Percentiles rank a stretch among this genome's conserved stretches.
Evolutionary conservation across 2,113 vertebrate species (phyloP).

Genomic region (Rostratula benghalensis): DNA sequence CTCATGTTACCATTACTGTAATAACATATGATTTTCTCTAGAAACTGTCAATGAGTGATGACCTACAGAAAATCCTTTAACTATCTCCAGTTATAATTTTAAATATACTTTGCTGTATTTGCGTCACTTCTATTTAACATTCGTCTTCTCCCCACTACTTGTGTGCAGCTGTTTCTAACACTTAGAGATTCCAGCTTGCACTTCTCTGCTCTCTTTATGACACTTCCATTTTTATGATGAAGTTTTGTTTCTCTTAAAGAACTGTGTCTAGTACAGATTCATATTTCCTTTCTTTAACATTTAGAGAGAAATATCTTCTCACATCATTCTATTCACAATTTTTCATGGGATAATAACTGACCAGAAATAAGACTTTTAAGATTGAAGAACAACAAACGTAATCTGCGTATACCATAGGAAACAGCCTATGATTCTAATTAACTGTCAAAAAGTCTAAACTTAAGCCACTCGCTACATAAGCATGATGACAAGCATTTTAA

Average conservation of each 20-base stretch:
- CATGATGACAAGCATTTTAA: background rate
- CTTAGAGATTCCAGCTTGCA: background rate
- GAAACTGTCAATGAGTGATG: background rate
- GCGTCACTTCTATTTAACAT: background rate
- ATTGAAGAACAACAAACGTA: background rate
- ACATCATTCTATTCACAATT: background rate
- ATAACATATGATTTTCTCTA: background rate
- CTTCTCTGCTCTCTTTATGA: background rate
- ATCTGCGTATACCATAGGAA: background rate
- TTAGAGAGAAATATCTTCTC: background rate
- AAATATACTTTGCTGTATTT: background rate
- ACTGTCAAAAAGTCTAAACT: background rate
- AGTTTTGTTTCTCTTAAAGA: background rate
- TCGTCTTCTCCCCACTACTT: background rate
- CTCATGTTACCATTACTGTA: background rate
- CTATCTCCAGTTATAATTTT: background rate
- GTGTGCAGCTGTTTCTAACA: slow-evolving; percentile 11
- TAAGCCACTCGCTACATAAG: background rate
- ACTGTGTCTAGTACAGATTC: background rate
- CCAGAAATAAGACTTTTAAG: background rate
- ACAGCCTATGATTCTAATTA: background rate
- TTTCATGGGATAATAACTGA: background rate
- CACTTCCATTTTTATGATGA: background rate
- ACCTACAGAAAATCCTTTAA: slow-evolving; percentile 4
- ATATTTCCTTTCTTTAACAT: background rate